Evolutionary conservation across 2,797 vertebrate genomes (phyloP).

Genomic region (Otus scops): DNA sequence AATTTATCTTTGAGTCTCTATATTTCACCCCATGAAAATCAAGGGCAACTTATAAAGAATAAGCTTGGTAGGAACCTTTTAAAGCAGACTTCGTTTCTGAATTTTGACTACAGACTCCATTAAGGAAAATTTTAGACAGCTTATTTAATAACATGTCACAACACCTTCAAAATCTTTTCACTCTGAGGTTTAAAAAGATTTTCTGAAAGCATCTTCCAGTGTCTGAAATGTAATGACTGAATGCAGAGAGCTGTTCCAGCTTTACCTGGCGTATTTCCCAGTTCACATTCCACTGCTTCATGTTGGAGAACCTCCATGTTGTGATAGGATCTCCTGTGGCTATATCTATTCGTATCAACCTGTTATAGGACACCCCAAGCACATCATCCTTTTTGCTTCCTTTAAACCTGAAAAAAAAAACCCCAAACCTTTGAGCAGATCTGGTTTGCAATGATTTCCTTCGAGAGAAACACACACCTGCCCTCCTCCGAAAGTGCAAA

Average conservation of each 20-base stretch:
- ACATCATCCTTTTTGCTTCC: slow-evolving; percentile 95
- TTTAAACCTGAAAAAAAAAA: slow-evolving; percentile 83
- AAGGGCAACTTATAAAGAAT: not conserved
- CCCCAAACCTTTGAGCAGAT: not conserved
- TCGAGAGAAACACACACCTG: not conserved
- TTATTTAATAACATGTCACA: not conserved
- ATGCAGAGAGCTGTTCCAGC: not conserved
- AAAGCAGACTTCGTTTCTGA: not conserved
- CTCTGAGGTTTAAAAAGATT: not conserved
- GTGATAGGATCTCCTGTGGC: slow-evolving; percentile 87
- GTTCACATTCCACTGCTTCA: slow-evolving; percentile 99
- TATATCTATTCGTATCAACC: slow-evolving; percentile 92
- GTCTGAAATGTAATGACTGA: not conserved
- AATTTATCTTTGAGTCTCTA: not conserved
- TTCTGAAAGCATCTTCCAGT: not conserved
- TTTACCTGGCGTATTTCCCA: slow-evolving; percentile 97
- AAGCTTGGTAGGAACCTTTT: not conserved
- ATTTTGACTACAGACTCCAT: not conserved
- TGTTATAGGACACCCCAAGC: slow-evolving; percentile 95
- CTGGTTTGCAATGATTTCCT: not conserved
- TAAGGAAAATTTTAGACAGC: not conserved
- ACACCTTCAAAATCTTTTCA: not conserved
- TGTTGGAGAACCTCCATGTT: slow-evolving; percentile 96
- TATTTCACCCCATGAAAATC: not conserved
- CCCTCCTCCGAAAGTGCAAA: not conserved